A percentile compares a stretch with the other conserved stretches of the same genome.
Conservation (phyloP, 2,888 invertebrate species). For the Glaucopsyche alexis region DNA sequence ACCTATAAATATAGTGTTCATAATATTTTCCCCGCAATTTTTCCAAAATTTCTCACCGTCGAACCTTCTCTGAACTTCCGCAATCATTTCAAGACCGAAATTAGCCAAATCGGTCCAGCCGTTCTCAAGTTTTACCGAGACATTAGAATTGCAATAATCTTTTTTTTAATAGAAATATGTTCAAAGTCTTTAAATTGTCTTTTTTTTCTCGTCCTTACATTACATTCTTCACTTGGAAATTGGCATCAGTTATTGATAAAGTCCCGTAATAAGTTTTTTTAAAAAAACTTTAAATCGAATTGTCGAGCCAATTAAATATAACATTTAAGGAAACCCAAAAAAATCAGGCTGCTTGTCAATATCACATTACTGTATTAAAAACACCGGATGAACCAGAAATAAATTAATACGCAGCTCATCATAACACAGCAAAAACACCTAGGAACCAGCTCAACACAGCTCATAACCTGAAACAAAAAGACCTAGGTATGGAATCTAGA, state of each 20-base stretch:
- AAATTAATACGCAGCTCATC: too few species aligned
- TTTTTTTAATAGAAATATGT: too few species aligned
- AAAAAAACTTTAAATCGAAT: neutral
- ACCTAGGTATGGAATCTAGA: slow-evolving; percentile 7
- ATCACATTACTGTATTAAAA: neutral
- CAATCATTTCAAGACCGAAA: too few species aligned
- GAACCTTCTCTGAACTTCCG: too few species aligned
- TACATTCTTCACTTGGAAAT: neutral
- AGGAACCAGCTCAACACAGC: neutral
- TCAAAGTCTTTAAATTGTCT: too few species aligned
- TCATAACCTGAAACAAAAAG: neutral
- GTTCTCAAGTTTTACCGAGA: too few species aligned
- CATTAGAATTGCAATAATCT: too few species aligned
- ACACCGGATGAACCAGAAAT: slow-evolving; percentile 3
- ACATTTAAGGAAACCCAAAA: neutral
- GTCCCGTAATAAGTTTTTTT: neutral
- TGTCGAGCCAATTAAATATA: neutral
- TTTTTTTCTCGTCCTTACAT: too few species aligned
- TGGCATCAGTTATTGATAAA: neutral
- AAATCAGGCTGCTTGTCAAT: neutral
- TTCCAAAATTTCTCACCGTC: too few species aligned
- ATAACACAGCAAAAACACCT: neutral
- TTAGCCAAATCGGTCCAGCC: too few species aligned
- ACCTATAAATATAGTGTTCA: too few species aligned
- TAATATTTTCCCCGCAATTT: too few species aligned